Base-by-base conservation (phyloP, 1,140 invertebrate species). In the Aporrectodea caliginosa region DNA sequence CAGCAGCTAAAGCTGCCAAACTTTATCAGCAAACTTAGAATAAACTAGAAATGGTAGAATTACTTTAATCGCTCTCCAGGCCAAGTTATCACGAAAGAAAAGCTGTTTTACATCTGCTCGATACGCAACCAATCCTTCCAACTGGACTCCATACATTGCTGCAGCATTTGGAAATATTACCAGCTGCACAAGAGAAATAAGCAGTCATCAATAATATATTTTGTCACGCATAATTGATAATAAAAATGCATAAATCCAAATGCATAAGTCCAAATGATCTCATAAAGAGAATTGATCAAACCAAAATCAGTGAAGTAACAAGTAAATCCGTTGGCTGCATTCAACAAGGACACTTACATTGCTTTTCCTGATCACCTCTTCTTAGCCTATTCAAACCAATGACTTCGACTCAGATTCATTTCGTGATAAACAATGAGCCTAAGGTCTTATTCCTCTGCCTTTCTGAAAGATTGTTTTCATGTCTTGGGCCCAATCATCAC, bases 71-170 rank as follows among this genome's bases (percentile, higher is more conserved):
- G 75, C 34, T 74, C 80, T 79, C 80, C 80, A 81, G 1, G 34
- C 76, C 34, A 78, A 22, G 32, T 81, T 58, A 33, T 81, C 80
- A 71, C 80, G 58, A 69, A 81, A 78, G 43, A 72, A 81, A 33
- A 81, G 77, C 43, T 81, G 76, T 72, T 81, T 81, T 29, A 73
- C 75, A 71, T 78, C 77, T 6, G 70, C 30, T n/a, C 77, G 27
- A 70, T 81, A 81, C 1, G 76, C 80, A 6, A 81, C n/a, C n/a
- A 81, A 69, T 27, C 80, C 80, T 69, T 81, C 80, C 33, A 81
- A 32, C 35, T 58, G 29, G 0, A 78, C 77, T 1, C 76, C 77
- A 33, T 68, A 73, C 80, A 81, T 81, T 1, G 72, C 71, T 27
- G 71, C 73, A 35, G 35, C 77, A 70, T 78, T 58, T 12, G 69